Base-by-base conservation (phyloP, 2,888 invertebrate genomes). In the Nebria salina region DNA sequence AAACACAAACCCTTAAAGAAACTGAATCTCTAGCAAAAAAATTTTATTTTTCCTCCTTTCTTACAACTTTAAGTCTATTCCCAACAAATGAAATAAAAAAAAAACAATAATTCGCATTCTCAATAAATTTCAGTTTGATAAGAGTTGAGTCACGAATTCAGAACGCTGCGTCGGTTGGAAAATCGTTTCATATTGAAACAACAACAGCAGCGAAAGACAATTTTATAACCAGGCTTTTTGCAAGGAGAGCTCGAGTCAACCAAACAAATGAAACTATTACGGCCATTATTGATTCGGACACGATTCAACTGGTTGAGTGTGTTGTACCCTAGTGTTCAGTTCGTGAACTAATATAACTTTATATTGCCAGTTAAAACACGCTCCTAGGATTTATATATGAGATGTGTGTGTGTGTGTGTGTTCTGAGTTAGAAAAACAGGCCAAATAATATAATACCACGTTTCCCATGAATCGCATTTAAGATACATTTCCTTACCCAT, bases 291-390 rank as follows among this genome's bases (percentile, higher is more conserved):
- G 68, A 68, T 9, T 41, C 15, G 34, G 65, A 41, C 54, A 72
- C 15, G 20, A 75, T 42, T 43, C 54, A 26, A 65, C 70, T 75
- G 80, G 80, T 11, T 65, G 26, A 72, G 20, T 20, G 72, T 75
- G 54, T 13, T 54, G 79, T 26, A 65, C 75, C 73, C 73, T 70
- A 70, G 73, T 42, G 77, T 77, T 75, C 79, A 79, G 75, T 80
- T 80, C 68, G 20, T 13, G 25, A 80, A 80, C 80, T 80, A 80
- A 80, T 80, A 80, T 80, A 80, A 80, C 80, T 80, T 80, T 80
- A 80, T 80, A 80, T 80, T 80, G 72, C 80, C 75, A 78, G 78
- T 74, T 78, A 66, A 54, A 54, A 54, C 54, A 54, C 54, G 54
- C 54, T 54, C 8, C 54, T 54, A 54, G 54, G 54, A 54, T 54